Base-by-base conservation (phyloP, 2,797 vertebrate genomes). In the Chaetodon trifasciatus region DNA sequence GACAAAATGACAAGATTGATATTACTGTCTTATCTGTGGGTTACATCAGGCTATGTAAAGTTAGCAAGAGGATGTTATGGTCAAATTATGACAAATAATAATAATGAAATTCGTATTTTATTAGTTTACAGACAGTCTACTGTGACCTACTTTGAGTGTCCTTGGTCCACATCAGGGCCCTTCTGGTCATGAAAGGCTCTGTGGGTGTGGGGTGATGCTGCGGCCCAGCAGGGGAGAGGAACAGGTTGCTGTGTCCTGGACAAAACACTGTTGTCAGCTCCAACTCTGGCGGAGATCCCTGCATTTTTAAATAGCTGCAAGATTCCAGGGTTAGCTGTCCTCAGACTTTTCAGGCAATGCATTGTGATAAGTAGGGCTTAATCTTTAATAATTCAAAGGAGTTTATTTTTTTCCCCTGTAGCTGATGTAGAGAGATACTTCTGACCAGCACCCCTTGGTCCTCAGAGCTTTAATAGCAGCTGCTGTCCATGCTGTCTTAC, bases 341-440 rank as follows among this genome's bases (percentile, higher is more conserved):
- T 91, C 39, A 95, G 81, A 74, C 86, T 86, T 87, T 94, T 95
- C 66, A 96, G 83, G 80, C 89, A 93, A 67, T 95, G 94, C 94
- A 95, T 95, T 79, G 72, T 88, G 70, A 86, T 66, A 78, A 86
- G 74, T 70, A 78, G 46, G 66, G 75, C 64, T 73, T 40, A 47
- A 57, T 71, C 23, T 62, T 88, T 23, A 83, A 85, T 85, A 73
- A 84, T 76, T 88, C 32, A 81, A 23, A 40, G 11, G 7, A n/a
- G 17, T 68, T 58, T 57, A 6, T 72, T 66, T 50, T 2, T 35
- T 37, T 0, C 6, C 39, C 39, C 60, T 57, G 61, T 47, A 61
- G 78, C 76, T 83, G 67, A 72, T 86, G 53, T 23, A 35, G 24
- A 84, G 70, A 71, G 68, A 60, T 70, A 60, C 56, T 67, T 81